Conservation (phyloP, 2,888 invertebrate species). For the Craniophora ligustri region DNA sequence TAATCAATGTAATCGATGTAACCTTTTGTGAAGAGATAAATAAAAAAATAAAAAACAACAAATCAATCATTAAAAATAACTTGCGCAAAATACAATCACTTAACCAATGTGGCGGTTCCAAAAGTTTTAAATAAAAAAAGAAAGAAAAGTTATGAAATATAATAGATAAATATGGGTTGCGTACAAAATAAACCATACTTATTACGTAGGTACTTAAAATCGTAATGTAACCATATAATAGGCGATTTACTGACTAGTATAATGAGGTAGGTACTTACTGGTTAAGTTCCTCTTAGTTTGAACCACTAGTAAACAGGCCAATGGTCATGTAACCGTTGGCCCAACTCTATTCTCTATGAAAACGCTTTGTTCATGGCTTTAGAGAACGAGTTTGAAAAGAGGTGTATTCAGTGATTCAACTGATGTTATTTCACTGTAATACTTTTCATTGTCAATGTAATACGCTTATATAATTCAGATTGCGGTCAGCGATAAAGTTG, state of each 20-base stretch:
- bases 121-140: constrained; percentile 18
- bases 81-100: constrained; percentile 27
- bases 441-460: constrained; percentile 27
- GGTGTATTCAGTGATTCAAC: constrained; percentile 11
- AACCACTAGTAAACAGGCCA: no score
- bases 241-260: no score
- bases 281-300: no score
- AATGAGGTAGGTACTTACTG: no score
- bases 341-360: neutral
- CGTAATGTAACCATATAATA: no score
- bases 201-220: no score
- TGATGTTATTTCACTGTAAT: constrained; percentile 13
- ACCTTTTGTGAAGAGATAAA: no score
- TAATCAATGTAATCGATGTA: no score
- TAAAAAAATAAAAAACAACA: no score
- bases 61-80: no score
- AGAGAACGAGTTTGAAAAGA: neutral
- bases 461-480: constrained; percentile 24
- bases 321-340: neutral
- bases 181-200: constrained; percentile 6
- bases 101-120: constrained; percentile 8
- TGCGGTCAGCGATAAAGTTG: constrained; percentile 6
- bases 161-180: constrained; percentile 6
- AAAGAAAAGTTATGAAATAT: constrained; percentile 20
- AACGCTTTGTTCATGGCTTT: neutral